Percentiles rank a stretch among this genome's conserved stretches.
phyloP scores from a whole-genome alignment of 2,113 vertebrate genomes.

The Cavia porcellus region DNA sequence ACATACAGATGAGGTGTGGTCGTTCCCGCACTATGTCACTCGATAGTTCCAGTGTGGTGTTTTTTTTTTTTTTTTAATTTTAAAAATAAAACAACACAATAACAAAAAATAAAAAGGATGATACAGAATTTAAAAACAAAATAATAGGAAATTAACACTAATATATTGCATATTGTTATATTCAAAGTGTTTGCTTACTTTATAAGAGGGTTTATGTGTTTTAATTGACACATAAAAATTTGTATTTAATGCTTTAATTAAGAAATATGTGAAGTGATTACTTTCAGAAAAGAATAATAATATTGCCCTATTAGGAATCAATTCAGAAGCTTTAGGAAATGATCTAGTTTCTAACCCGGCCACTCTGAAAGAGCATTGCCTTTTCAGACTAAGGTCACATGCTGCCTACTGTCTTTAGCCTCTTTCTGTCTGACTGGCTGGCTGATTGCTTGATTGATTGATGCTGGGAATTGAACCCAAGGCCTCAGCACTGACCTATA shows the following conservation, averaged over 20 bases:
- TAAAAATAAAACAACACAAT: too few relatives aligned
- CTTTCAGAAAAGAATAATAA: slow-evolving; percentile 33
- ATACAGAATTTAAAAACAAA: too few relatives aligned
- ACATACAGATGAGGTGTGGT: rapidly evolving
- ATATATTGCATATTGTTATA: too few relatives aligned
- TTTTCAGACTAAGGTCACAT: not conserved
- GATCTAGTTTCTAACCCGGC: not conserved
- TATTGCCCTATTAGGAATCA: not conserved
- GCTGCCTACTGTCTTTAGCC: not conserved
- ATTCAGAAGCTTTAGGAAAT: not conserved
- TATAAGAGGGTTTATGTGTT: not conserved
- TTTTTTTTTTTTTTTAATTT: not conserved
- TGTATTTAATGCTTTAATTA: not conserved
- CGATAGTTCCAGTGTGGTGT: not conserved
- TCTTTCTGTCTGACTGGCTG: not conserved
- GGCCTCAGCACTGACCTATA: not conserved
- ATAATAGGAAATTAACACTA: too few relatives aligned
- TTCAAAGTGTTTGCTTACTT: too few relatives aligned
- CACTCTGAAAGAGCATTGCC: not conserved
- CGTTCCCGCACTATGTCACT: not conserved
- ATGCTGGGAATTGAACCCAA: not conserved
- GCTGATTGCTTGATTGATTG: not conserved
- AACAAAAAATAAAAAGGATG: too few relatives aligned
- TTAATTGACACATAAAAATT: slow-evolving; percentile 10
- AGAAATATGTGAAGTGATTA: not conserved